Percentiles rank a stretch among this genome's conserved stretches.
phyloP scores from a whole-genome alignment of 2,888 invertebrate genomes.

The Platycheirus rosarum region DNA sequence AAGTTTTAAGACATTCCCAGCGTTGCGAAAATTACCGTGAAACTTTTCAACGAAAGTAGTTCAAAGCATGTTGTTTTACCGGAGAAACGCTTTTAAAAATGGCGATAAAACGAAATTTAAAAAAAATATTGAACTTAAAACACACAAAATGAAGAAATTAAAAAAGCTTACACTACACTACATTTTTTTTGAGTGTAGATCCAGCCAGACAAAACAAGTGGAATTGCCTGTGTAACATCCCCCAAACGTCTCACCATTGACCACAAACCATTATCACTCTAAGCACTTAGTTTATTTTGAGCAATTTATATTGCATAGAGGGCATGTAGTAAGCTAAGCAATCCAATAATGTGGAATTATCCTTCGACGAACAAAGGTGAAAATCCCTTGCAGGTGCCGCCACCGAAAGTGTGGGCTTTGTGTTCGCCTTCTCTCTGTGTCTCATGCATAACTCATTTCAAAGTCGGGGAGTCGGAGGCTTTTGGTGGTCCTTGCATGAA shows the following conservation, averaged over 20 bases:
- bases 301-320: slow-evolving; percentile 64
- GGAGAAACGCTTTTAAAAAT: too few relatives aligned
- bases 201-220: slow-evolving; percentile 33
- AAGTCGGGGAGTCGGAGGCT: slow-evolving; percentile 48
- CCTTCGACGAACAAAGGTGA: slow-evolving; percentile 67
- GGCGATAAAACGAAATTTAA: too few relatives aligned
- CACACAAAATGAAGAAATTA: too few relatives aligned
- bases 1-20: too few relatives aligned
- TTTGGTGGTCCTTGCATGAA: slow-evolving; percentile 30
- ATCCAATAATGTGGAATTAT: slow-evolving; percentile 70
- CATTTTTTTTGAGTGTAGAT: slow-evolving; percentile 22
- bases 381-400: slow-evolving; percentile 30
- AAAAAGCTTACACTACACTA: too few relatives aligned
- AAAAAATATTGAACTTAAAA: too few relatives aligned
- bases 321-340: slow-evolving; percentile 51
- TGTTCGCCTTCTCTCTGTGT: slow-evolving; percentile 5
- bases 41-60: too few relatives aligned
- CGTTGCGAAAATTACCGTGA: too few relatives aligned
- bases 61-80: too few relatives aligned
- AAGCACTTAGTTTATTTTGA: slow-evolving; percentile 69
- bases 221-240: slow-evolving; percentile 13
- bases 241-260: slow-evolving; percentile 13
- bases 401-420: slow-evolving; percentile 22
- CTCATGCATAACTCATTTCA: slow-evolving; percentile 65
- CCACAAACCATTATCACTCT: slow-evolving; percentile 64